A percentile compares a stretch with the other conserved stretches of the same genome.
These are phyloP conservation scores for Acrocephalus scirpaceus DNA, from an alignment of 2,797 vertebrate species.

Conservation along the genomic window DNA sequence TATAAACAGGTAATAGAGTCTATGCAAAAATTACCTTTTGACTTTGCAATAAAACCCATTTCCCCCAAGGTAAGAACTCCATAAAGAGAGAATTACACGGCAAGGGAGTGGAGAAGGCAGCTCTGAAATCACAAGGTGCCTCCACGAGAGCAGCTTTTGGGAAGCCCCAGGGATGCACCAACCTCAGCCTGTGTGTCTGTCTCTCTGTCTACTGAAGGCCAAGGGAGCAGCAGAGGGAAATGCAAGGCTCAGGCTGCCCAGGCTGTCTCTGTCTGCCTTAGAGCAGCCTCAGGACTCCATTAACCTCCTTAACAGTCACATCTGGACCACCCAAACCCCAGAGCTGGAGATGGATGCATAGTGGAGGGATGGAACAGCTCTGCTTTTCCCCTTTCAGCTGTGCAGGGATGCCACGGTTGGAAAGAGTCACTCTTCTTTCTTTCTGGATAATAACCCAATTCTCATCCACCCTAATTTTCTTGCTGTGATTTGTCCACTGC, in stretches of 20 bases:
- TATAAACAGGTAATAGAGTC: slow-evolving; percentile 69
- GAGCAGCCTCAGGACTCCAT: not conserved
- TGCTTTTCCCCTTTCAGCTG: not conserved
- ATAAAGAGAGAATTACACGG: not conserved
- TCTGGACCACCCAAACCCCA: not conserved
- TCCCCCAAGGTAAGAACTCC: slow-evolving; percentile 14
- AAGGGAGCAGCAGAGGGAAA: not conserved
- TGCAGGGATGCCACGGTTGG: not conserved
- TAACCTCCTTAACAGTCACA: accelerated
- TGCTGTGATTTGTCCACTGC: not conserved
- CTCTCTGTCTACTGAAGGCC: not conserved
- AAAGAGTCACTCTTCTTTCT: not conserved
- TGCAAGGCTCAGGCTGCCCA: not conserved
- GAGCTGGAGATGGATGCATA: not conserved
- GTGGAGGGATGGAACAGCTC: not conserved
- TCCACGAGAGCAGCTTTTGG: not conserved
- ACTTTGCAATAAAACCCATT: slow-evolving; percentile 53
- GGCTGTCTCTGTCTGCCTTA: not conserved
- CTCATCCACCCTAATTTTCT: not conserved
- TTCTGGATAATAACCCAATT: not conserved
- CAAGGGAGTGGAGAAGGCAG: not conserved
- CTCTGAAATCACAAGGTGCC: not conserved
- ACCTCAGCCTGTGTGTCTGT: not conserved
- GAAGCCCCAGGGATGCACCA: not conserved
- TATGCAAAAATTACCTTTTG: slow-evolving; percentile 65